These are phyloP conservation scores for Cydia splendana DNA, from an alignment of 1,140 invertebrate species.

Conservation along the genomic window DNA sequence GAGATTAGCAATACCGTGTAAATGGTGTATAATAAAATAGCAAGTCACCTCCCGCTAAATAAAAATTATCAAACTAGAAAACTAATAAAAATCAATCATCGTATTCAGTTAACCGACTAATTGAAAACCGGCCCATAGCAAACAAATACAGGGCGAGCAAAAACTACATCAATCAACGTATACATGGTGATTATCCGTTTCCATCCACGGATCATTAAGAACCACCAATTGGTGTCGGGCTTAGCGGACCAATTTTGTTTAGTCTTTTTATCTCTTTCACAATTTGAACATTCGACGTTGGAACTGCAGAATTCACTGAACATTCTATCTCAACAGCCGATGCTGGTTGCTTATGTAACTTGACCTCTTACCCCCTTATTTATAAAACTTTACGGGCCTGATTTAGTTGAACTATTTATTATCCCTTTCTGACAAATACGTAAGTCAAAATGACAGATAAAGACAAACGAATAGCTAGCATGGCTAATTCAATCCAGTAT, in stretches of 20 bases:
- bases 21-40: background rate
- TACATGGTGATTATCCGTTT: slow-evolving; percentile 30
- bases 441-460: too few relatives aligned
- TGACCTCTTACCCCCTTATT: too few relatives aligned
- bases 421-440: too few relatives aligned
- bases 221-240: slow-evolving; percentile 25
- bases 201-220: slow-evolving; percentile 29
- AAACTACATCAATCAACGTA: slow-evolving; percentile 32
- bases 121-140: slow-evolving; percentile 7
- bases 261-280: slow-evolving; percentile 10
- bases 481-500: too few relatives aligned
- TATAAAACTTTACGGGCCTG: too few relatives aligned
- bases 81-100: slow-evolving; percentile 23
- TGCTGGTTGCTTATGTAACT: background rate
- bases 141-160: slow-evolving; percentile 26
- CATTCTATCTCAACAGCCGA: background rate
- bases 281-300: slow-evolving; percentile 25
- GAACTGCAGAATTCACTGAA: background rate
- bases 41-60: background rate
- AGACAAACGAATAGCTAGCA: too few relatives aligned
- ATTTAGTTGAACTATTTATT: too few relatives aligned
- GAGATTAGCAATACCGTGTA: too few relatives aligned
- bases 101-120: slow-evolving; percentile 4
- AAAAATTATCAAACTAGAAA: background rate
- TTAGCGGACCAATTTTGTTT: slow-evolving; percentile 30